Evolutionary conservation across 2,113 vertebrate species (phyloP).

Genomic region (Cranoglanis bouderius): DNA sequence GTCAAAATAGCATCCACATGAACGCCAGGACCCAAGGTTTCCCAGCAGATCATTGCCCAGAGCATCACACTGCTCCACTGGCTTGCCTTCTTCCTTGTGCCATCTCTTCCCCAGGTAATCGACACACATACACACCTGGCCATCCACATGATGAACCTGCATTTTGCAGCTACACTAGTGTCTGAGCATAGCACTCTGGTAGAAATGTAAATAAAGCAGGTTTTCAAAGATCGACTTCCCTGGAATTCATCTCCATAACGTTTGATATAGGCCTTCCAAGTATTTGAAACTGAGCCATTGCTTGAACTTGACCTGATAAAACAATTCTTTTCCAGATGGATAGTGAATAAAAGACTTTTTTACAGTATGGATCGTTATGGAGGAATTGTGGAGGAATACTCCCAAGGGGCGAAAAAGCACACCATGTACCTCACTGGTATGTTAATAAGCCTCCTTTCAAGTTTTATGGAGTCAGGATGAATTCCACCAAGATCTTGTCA

Average conservation of each 20-base stretch:
- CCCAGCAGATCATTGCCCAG: no score
- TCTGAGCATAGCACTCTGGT: background rate
- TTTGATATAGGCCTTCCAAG: background rate
- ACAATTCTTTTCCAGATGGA: slow-evolving; percentile 19
- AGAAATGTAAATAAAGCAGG: background rate
- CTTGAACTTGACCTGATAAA: slow-evolving; percentile 19
- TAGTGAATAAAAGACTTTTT: slow-evolving; percentile 4
- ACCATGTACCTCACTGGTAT: slow-evolving; percentile 28
- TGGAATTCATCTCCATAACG: background rate
- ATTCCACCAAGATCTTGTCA: slow-evolving; percentile 37
- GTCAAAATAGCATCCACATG: no score
- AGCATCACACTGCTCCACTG: no score
- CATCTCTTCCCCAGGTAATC: no score
- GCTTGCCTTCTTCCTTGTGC: no score
- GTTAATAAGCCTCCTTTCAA: slow-evolving; percentile 5
- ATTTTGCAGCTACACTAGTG: background rate
- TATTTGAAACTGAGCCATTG: background rate
- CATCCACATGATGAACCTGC: background rate
- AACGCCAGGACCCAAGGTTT: no score
- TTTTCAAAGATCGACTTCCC: background rate
- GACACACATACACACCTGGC: no score
- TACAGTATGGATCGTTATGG: slow-evolving; percentile 7
- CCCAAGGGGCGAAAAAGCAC: background rate
- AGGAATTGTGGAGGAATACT: slow-evolving; percentile 12
- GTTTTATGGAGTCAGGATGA: slow-evolving; percentile 9